Evolutionary conservation across 2,888 invertebrate genomes (phyloP), one percentile per base, ranked within the genome.

Genomic region (Anarsia innoxiella): DNA sequence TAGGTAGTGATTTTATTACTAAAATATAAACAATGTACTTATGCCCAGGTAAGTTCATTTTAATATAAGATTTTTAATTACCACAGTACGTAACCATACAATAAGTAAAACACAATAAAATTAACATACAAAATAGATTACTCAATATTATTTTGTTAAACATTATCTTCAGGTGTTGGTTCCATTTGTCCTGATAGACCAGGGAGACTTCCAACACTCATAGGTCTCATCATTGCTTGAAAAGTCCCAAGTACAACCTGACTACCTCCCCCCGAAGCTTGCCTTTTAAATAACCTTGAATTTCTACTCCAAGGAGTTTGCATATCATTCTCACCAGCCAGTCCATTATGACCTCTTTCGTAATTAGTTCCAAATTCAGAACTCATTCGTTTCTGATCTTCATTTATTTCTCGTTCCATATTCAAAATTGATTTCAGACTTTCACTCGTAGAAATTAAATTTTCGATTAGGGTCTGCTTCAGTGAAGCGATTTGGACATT

Each of bases 201-300:
- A n/a, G n/a, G n/a, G 1, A 50, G 15, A 23, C 43, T 44, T 1
- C 56, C 53, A 4, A 54, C 23, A 19, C 57, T 51, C 50, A 62
- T 49, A 4, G 66, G 66, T 15, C 59, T 56, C 53, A 65, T 60
- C 12, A 66, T 48, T 6, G 68, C 64, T 47, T 69, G 70, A 37
- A 70, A 70, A 0, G 64, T 66, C 0, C 70, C 68, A 19, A 67
- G 34, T 2, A 68, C 49, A 45, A 69, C 52, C 23, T 66, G 61
- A 2, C 30, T 33, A 11, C 11, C 32, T 4, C 31, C 15, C 3
- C 23, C 39, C 10, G 31, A 3, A n/a, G 29, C 35, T 32, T 39
- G 44, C 28, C 42, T 30, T 19, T 36, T 31, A 12, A 12, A 12
- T 2, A 36, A 10, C 10, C 14, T 13, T 6, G 12, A 12, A 14